Conservation (phyloP, 2,797 vertebrate genomes). For the Siniperca scherzeri region DNA sequence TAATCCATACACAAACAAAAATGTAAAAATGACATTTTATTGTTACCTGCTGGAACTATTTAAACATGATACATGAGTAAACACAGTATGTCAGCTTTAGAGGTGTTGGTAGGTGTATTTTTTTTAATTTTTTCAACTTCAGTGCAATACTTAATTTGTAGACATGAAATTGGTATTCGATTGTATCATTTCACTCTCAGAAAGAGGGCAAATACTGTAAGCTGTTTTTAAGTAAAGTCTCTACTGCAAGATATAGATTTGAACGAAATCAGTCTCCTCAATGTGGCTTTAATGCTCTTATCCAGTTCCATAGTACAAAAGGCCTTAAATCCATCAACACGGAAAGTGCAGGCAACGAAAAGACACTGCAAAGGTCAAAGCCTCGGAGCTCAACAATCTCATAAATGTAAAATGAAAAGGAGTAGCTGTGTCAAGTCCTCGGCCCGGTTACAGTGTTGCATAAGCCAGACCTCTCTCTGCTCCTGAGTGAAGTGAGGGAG, state of each 20-base stretch:
- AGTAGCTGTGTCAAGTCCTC: not conserved
- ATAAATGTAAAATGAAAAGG: constrained; percentile 3
- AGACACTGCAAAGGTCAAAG: constrained; percentile 15
- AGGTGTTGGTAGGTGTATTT: not conserved
- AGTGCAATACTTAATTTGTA: not conserved
- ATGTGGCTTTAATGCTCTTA: not conserved
- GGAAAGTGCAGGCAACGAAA: not conserved
- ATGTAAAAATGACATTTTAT: not conserved
- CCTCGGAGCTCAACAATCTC: not conserved
- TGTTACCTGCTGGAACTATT: not conserved
- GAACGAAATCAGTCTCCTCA: not conserved
- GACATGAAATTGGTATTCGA: not conserved
- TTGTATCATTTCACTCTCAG: not conserved
- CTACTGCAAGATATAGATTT: not conserved
- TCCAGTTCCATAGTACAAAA: not conserved
- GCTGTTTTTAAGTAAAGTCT: not conserved
- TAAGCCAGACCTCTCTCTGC: constrained; percentile 5
- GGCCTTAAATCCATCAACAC: not conserved
- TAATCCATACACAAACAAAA: not conserved
- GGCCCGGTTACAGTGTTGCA: not conserved
- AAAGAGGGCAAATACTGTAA: not conserved
- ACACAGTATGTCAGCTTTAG: too few species aligned
- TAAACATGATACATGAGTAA: not conserved
- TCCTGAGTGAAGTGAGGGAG: constrained; percentile 4
- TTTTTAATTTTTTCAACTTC: not conserved